Base-by-base conservation (phyloP, 30 jellyfish, hydroid and myxozoan genomes). In the Cassiopea andromeda region DNA sequence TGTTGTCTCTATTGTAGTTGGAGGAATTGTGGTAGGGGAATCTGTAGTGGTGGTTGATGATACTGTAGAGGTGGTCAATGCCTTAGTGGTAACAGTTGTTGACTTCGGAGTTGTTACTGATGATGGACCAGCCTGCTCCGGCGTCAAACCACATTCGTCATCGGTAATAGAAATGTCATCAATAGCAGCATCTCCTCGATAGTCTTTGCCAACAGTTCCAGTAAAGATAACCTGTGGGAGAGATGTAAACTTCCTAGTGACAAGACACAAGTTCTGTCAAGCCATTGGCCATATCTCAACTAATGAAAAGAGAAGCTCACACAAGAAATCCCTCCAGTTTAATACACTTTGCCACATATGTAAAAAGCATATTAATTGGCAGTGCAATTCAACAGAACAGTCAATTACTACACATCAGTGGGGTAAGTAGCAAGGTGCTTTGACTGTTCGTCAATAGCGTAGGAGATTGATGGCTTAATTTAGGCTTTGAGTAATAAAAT, bases 111-210 rank as follows among this genome's bases (percentile, higher is more conserved):
- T 85, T 54, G 78, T 67, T 13, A 44, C 78, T 7, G 12, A 70
- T 1, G 82, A 49, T 27, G 97, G 85, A 16, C 19, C n/a, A 7
- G 97, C 93, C 46, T 27, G 73, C 27, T 50, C 45, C 1, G 97
- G 97, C 67, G 48, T 45, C 16, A 76, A 17, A 4, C 10, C 71
- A 71, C 97, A 91, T 15, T 43, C 70, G 19, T 72, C 82, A 38
- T 68, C 81, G 19, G 61, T 57, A 48, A 91, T 47, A 2, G 44
- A 45, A 54, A 85, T 69, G 54, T 91, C 93, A 80, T 91, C 97
- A 44, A 91, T 71, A 8, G 97, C 94, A 14, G 91, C 91, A 71
- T 91, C 97, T 9, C 97, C 92, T 2, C 91, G 85, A 49, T 13
- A 84, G 60, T 77, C 94, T 14, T 48, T 10, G 6, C 97, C 97